phyloP scores from a whole-genome alignment of 2,888 invertebrate species.

The Zygothrica quintamaculata region DNA sequence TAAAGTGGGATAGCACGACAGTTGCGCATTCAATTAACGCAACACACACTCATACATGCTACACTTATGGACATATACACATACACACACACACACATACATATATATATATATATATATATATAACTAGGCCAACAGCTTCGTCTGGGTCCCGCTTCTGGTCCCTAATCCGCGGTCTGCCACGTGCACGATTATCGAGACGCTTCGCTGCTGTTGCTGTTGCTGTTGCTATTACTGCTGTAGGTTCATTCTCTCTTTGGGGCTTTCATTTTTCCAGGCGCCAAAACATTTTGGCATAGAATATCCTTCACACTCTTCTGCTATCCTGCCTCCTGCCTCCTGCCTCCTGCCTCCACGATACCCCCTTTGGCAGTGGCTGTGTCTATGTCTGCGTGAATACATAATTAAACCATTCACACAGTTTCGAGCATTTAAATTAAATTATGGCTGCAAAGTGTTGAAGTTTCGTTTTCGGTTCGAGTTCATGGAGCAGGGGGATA shows the following conservation, averaged over 20 bases:
- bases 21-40: slow-evolving; percentile 77
- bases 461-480: slow-evolving; percentile 27
- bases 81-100: slow-evolving; percentile 12
- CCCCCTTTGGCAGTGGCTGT: slow-evolving; percentile 1
- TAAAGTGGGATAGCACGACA: slow-evolving; percentile 59
- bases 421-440: slow-evolving; percentile 78
- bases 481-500: background rate
- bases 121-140: slow-evolving; percentile 65
- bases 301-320: slow-evolving; percentile 23
- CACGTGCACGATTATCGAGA: slow-evolving; percentile 60
- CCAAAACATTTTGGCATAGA: slow-evolving; percentile 50
- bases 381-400: slow-evolving; percentile 57
- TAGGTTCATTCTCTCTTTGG: slow-evolving; percentile 19
- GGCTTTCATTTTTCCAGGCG: slow-evolving; percentile 44
- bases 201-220: slow-evolving; percentile 16
- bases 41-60: slow-evolving; percentile 35
- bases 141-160: slow-evolving; percentile 31
- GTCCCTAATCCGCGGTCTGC: slow-evolving; percentile 56
- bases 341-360: slow-evolving; percentile 31
- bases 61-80: slow-evolving; percentile 19
- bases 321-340: slow-evolving; percentile 25
- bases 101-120: background rate
- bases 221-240: background rate
- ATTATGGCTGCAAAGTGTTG: slow-evolving; percentile 66
- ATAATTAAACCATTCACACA: slow-evolving; percentile 78